A percentile compares a stretch with the other conserved stretches of the same genome.
These are phyloP conservation scores for Regulus satrapa DNA, from an alignment of 2,113 vertebrate species.

Conservation along the genomic window DNA sequence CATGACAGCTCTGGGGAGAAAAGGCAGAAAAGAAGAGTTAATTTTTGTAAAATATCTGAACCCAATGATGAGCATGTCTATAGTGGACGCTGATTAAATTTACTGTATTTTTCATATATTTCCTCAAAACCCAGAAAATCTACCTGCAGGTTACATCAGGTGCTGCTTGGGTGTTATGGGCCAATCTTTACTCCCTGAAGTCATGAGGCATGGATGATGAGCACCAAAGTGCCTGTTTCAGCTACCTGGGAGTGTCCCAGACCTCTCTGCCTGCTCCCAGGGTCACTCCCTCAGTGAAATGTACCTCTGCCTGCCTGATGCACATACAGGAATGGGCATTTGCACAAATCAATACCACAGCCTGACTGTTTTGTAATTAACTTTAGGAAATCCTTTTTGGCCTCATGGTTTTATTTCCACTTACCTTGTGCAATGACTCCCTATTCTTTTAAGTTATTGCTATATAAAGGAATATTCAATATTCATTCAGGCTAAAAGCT, in stretches of 20 bases:
- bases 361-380: not conserved
- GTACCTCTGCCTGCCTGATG: not conserved
- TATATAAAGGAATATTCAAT: constrained; percentile 1
- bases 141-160: not conserved
- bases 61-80: not conserved
- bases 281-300: not conserved
- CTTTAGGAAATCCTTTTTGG: not conserved
- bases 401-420: not conserved
- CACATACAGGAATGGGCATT: not conserved
- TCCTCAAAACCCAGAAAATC: not conserved
- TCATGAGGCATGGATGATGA: rapidly evolving
- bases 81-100: not conserved
- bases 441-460: constrained; percentile 2
- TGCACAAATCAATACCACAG: not conserved
- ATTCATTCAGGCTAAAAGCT: constrained; percentile 28
- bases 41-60: constrained; percentile 17
- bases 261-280: not conserved
- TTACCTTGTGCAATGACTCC: not conserved
- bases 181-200: rapidly evolving
- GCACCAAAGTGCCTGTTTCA: not conserved
- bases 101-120: not conserved
- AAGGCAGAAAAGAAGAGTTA: not conserved
- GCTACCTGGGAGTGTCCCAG: not conserved
- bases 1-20: not conserved
- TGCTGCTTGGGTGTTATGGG: not conserved